phyloP scores from a whole-genome alignment of 23 tunicate species.

The Ascidia mentula region DNA sequence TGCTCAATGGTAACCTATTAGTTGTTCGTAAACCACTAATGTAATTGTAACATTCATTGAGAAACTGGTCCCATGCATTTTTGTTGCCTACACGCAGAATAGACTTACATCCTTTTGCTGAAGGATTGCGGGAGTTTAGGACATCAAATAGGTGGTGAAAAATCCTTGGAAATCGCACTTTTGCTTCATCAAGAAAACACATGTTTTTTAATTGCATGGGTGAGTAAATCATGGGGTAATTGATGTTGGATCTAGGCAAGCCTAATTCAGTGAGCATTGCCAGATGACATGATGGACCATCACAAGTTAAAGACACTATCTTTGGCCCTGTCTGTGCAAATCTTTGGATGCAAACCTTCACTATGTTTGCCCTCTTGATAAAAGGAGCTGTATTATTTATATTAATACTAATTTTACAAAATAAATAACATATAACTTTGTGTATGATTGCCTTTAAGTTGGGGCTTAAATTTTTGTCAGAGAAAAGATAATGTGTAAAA shows the following conservation, averaged over 20 bases:
- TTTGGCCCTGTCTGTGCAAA: neutral
- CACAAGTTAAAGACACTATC: constrained; percentile 16
- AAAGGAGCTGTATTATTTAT: too few species aligned
- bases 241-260: neutral
- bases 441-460: too few species aligned
- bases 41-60: neutral
- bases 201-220: neutral
- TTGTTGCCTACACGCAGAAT: neutral
- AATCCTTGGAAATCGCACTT: constrained; percentile 4
- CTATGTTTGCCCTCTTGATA: neutral
- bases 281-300: neutral
- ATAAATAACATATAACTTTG: too few species aligned
- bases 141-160: constrained; percentile 31
- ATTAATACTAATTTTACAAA: too few species aligned
- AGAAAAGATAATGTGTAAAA: too few species aligned
- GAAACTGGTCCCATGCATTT: neutral
- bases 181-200: neutral
- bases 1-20: too few species aligned
- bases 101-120: constrained; percentile 12
- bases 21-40: too few species aligned
- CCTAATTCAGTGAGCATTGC: neutral
- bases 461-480: too few species aligned
- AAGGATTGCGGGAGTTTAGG: constrained; percentile 22
- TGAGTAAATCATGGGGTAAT: neutral
- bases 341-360: neutral